Conservation (phyloP, 2,888 invertebrate species). For the Ariolimax columbianus region DNA sequence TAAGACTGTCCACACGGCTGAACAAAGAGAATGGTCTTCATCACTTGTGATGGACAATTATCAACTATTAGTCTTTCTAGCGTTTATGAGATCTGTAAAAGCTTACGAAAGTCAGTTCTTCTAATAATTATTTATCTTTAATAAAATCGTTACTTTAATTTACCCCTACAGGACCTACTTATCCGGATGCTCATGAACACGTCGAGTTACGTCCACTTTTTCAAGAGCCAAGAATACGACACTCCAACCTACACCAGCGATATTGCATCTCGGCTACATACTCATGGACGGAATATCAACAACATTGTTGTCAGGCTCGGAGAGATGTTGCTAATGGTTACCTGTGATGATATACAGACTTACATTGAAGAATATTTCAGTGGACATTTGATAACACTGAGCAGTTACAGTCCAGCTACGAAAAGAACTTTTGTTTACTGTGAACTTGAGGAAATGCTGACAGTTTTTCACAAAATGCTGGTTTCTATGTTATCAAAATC, state of each 20-base stretch:
- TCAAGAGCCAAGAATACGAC: neutral
- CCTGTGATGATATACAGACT: neutral
- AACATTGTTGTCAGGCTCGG: neutral
- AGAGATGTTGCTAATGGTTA: neutral
- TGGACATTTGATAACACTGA: neutral
- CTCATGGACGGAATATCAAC: neutral
- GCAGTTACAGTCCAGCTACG: too few species aligned
- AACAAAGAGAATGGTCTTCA: too few species aligned
- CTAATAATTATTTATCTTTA: neutral
- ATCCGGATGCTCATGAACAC: neutral
- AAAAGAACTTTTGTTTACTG: neutral
- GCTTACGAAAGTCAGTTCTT: neutral
- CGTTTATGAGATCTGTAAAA: neutral
- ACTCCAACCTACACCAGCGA: neutral
- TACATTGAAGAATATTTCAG: neutral
- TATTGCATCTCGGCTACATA: neutral
- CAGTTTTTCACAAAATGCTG: neutral
- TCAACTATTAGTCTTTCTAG: neutral
- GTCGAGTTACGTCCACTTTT: constrained; percentile 9
- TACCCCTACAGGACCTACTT: neutral
- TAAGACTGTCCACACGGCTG: too few species aligned
- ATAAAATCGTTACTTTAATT: neutral
- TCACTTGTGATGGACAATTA: too few species aligned
- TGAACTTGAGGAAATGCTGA: neutral
- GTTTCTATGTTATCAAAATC: too few species aligned